phyloP scores from a whole-genome alignment of 2,797 vertebrate genomes.

The Sebastes dallii region DNA sequence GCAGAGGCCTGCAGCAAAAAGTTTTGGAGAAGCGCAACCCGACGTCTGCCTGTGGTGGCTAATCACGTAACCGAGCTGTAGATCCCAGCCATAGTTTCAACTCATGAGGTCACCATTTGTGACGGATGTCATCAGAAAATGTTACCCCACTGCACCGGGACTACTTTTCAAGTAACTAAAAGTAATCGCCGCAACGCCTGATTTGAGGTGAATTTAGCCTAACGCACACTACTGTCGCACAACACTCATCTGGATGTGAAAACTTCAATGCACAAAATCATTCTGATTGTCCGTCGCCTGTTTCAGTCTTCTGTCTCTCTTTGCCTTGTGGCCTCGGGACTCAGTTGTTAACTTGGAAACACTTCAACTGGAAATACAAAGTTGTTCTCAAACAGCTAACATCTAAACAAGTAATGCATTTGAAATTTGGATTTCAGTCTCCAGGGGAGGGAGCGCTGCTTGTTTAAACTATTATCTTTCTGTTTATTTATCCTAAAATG shows the following conservation, averaged over 20 bases:
- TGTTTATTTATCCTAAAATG: background rate
- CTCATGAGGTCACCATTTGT: too few species aligned
- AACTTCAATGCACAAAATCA: background rate
- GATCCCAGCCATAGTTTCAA: too few species aligned
- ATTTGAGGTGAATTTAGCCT: background rate
- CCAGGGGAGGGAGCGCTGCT: background rate
- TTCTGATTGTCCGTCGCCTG: background rate
- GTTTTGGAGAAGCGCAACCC: too few species aligned
- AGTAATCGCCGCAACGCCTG: background rate
- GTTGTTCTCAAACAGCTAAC: background rate
- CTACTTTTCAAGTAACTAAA: too few species aligned
- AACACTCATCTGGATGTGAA: background rate
- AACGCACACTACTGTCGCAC: background rate
- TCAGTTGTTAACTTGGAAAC: background rate
- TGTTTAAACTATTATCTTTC: background rate
- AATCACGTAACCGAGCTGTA: too few species aligned
- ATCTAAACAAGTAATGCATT: background rate
- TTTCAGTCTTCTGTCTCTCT: background rate
- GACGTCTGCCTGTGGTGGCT: too few species aligned
- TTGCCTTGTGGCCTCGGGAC: background rate
- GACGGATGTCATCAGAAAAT: too few species aligned
- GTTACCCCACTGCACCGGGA: too few species aligned
- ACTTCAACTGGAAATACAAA: background rate
- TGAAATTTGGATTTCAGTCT: background rate
- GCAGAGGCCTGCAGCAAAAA: too few species aligned